Evolutionary conservation across 2,113 vertebrate genomes (phyloP), one percentile per base, ranked within the genome.

Genomic region (Cottus gobio): DNA sequence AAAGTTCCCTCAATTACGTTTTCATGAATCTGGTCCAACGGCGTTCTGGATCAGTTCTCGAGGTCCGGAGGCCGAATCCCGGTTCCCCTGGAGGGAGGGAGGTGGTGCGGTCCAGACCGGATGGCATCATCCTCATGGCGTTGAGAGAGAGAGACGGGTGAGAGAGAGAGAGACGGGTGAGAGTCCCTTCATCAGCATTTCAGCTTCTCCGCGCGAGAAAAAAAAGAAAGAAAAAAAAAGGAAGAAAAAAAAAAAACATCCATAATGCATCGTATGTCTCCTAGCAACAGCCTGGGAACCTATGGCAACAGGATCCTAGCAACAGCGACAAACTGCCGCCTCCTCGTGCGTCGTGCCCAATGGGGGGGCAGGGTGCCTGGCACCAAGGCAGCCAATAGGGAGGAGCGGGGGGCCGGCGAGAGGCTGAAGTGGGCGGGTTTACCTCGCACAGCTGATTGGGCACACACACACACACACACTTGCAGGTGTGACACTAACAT

Each of bases 231-330:
- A 1, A 37, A 37, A 37, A 37, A 37, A 37, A n/a, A n/a, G 34
- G 34, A 42, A 42, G 46, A 48, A 22, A 48, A 6, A 48, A 24
- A 24, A 10, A 94, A 88, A 44, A 87, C 95, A 96, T 96, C 96
- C 96, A 97, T 96, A 96, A 97, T 97, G 96, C 96, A 97, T 96
- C 70, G 89, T 93, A 77, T 76, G 95, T 92, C 93, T 95, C 96
- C 83, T 94, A 95, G 94, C 94, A 92, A 95, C 94, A 86, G 92
- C 90, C 37, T 50, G 71, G 89, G 91, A 90, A 96, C 90, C 52
- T 13, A 26, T 97, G 95, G 96, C 96, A 97, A 96, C 96, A 80
- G 93, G 90, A 94, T 92, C 96, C 83, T 96, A 93, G 96, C 96
- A 97, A 97, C 96, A 79, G 94, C 93, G 82, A 88, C 75, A 74